These are phyloP conservation scores for Borostomias antarcticus DNA, from an alignment of 2,797 vertebrate genomes.

Conservation along the genomic window DNA sequence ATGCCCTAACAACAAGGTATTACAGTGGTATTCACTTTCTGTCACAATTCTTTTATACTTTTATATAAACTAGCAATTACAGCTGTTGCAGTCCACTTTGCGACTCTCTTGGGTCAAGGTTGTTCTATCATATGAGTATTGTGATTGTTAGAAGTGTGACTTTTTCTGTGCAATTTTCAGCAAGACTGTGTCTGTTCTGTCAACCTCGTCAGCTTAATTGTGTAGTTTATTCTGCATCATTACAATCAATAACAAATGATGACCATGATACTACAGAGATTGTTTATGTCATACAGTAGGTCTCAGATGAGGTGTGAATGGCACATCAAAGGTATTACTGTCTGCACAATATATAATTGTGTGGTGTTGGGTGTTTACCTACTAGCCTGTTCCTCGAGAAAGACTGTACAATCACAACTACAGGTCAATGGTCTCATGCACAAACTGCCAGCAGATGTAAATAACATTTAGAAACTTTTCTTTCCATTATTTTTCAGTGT, in stretches of 20 bases:
- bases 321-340: not conserved
- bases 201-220: not conserved
- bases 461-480: too few species aligned
- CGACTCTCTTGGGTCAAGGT: conserved; percentile 11
- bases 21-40: not conserved
- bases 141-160: conserved; percentile 41
- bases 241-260: too few species aligned
- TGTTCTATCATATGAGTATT: conserved; percentile 44
- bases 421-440: not conserved
- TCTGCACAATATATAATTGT: not conserved
- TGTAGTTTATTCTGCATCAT: too few species aligned
- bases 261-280: too few species aligned
- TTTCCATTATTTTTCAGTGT: too few species aligned
- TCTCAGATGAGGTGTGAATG: not conserved
- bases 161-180: conserved; percentile 48
- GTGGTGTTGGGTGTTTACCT: not conserved
- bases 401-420: not conserved
- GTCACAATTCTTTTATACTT: not conserved
- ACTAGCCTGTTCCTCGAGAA: not conserved
- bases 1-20: not conserved
- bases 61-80: not conserved
- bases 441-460: too few species aligned
- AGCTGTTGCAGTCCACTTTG: conserved; percentile 13
- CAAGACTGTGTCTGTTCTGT: conserved; percentile 35
- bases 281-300: not conserved